Percentiles rank a stretch among this genome's conserved stretches.
phyloP scores from a whole-genome alignment of 2,888 invertebrate genomes.

The Stenotaenia linearis region DNA sequence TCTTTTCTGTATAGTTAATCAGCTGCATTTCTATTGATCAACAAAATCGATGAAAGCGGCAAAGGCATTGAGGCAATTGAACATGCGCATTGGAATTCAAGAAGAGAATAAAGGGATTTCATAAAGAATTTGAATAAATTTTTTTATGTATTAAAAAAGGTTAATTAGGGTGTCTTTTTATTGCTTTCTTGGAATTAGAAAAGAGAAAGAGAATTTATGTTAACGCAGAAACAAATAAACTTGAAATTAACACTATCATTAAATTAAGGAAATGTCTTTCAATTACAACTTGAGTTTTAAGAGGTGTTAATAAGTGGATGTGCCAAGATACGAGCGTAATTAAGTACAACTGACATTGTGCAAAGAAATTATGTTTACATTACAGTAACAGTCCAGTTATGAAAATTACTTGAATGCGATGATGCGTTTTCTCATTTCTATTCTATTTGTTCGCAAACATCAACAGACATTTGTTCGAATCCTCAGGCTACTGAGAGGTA shows the following conservation, averaged over 20 bases:
- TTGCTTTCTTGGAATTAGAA: background rate
- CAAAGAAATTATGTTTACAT: background rate
- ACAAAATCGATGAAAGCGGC: background rate
- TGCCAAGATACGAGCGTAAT: background rate
- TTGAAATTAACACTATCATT: background rate
- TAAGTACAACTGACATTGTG: background rate
- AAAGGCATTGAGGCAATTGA: constrained; percentile 1
- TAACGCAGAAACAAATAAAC: background rate
- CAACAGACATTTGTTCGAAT: no score
- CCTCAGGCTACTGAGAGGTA: no score
- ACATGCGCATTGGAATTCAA: background rate
- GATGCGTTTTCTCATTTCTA: background rate
- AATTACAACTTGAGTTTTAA: background rate
- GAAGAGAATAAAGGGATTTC: background rate
- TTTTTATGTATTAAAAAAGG: background rate
- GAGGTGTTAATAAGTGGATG: background rate
- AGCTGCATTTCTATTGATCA: background rate
- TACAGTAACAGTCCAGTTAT: background rate
- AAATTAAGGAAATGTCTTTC: background rate
- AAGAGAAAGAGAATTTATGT: background rate
- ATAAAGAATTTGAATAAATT: background rate
- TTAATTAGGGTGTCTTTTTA: background rate
- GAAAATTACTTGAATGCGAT: background rate
- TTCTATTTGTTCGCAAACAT: no score
- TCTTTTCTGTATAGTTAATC: background rate